Evolutionary conservation across 2,888 invertebrate genomes (phyloP).

Genomic region (Margaritifera margaritifera): DNA sequence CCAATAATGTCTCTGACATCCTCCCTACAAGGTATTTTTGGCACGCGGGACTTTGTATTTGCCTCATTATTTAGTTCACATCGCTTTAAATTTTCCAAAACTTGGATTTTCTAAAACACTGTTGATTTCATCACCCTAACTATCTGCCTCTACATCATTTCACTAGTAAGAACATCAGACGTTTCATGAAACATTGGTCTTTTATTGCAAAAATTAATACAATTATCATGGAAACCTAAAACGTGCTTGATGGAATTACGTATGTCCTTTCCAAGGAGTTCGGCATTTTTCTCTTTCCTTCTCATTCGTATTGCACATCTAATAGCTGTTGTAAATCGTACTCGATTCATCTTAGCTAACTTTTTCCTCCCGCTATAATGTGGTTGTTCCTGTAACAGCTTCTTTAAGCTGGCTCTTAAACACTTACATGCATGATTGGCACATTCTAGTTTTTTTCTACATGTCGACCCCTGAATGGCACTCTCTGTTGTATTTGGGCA

Average conservation of each 20-base stretch:
- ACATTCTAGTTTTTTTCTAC: conserved; percentile 20
- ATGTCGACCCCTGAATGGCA: conserved; percentile 15
- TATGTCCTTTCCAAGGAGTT: no score
- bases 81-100: conserved; percentile 13
- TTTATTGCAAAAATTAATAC: conserved; percentile 26
- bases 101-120: conserved; percentile 4
- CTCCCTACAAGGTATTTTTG: neutral
- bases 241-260: conserved; percentile 13
- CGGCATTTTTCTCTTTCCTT: no score
- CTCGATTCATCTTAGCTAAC: conserved; percentile 8
- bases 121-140: conserved; percentile 3
- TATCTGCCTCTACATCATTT: neutral
- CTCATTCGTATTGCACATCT: conserved; percentile 14
- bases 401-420: conserved; percentile 14
- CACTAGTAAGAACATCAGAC: neutral
- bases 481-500: conserved; percentile 6
- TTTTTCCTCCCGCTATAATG: conserved; percentile 16
- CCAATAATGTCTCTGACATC: conserved; percentile 7
- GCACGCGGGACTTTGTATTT: neutral
- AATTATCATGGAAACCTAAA: conserved; percentile 24
- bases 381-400: conserved; percentile 13
- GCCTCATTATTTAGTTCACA: conserved; percentile 2
- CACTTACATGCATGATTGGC: conserved; percentile 27
- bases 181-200: neutral
- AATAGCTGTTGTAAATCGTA: conserved; percentile 20